Evolutionary conservation across 2,888 invertebrate species (phyloP).

Genomic region (Archips xylosteana): DNA sequence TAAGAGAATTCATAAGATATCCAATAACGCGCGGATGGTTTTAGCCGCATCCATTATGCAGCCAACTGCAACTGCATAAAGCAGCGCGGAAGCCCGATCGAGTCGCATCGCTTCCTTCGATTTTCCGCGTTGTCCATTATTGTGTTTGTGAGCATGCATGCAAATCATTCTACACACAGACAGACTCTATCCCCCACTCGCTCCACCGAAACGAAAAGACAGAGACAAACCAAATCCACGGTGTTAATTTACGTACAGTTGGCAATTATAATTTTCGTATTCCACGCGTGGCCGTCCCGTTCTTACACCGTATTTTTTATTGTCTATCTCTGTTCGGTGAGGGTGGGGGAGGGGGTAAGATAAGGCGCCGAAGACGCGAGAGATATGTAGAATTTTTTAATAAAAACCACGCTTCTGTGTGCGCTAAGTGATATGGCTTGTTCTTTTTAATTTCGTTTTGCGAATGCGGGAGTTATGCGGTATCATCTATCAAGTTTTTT

Average conservation of each 20-base stretch:
- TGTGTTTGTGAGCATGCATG: slow-evolving; percentile 82
- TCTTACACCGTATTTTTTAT: slow-evolving; percentile 75
- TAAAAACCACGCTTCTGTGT: slow-evolving; percentile 82
- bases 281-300: slow-evolving; percentile 74
- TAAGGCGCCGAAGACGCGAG: slow-evolving; percentile 78
- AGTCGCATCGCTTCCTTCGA: slow-evolving; percentile 72
- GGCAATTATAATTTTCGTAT: slow-evolving; percentile 84
- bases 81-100: slow-evolving; percentile 74
- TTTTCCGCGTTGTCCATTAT: slow-evolving; percentile 79
- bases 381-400: slow-evolving; percentile 85
- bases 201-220: slow-evolving; percentile 54
- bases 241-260: slow-evolving; percentile 85
- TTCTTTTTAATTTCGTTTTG: slow-evolving; percentile 85
- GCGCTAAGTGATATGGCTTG: slow-evolving; percentile 85
- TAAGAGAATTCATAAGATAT: slow-evolving; percentile 12
- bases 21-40: slow-evolving; percentile 44
- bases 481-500: slow-evolving; percentile 76
- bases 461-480: slow-evolving; percentile 70
- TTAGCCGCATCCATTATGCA: slow-evolving; percentile 67
- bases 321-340: slow-evolving; percentile 69
- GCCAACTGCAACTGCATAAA: slow-evolving; percentile 61
- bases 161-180: slow-evolving; percentile 65
- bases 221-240: slow-evolving; percentile 70
- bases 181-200: slow-evolving; percentile 47
- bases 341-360: slow-evolving; percentile 73